These are phyloP conservation scores for Drosophila lutescens DNA, from an alignment of 2,888 invertebrate species.

Conservation along the genomic window DNA sequence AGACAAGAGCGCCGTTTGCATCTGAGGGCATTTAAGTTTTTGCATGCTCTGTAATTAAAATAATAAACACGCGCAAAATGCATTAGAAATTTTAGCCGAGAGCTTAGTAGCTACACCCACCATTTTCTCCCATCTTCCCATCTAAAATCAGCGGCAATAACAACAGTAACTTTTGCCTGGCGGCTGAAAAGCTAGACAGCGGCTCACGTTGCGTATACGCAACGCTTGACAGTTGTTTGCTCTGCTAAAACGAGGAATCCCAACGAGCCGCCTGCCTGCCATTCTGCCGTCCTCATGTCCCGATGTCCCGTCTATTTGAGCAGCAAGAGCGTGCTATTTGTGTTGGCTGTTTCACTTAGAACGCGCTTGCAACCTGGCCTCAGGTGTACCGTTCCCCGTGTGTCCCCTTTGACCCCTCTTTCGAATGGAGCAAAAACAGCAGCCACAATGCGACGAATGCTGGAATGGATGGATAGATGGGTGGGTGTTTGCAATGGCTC, in stretches of 20 bases:
- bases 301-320: constrained; percentile 43
- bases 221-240: constrained; percentile 68
- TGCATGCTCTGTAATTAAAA: constrained; percentile 70
- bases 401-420: neutral
- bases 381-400: constrained; percentile 48
- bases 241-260: constrained; percentile 37
- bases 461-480: neutral
- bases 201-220: constrained; percentile 70
- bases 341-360: constrained; percentile 76
- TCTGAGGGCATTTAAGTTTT: constrained; percentile 62
- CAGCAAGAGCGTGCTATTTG: constrained; percentile 63
- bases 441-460: constrained; percentile 25
- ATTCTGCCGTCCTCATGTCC: constrained; percentile 4
- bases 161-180: constrained; percentile 22
- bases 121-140: neutral
- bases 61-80: constrained; percentile 80
- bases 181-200: constrained; percentile 55
- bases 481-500: constrained; percentile 23
- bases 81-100: constrained; percentile 67
- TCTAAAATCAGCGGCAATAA: constrained; percentile 12
- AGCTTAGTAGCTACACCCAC: constrained; percentile 32
- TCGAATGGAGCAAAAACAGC: constrained; percentile 13
- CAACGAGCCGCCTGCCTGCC: neutral
- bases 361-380: constrained; percentile 59
- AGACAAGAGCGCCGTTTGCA: constrained; percentile 64